These are phyloP conservation scores for Alfaro cultratus DNA, from an alignment of 2,797 vertebrate species.

Conservation along the genomic window DNA sequence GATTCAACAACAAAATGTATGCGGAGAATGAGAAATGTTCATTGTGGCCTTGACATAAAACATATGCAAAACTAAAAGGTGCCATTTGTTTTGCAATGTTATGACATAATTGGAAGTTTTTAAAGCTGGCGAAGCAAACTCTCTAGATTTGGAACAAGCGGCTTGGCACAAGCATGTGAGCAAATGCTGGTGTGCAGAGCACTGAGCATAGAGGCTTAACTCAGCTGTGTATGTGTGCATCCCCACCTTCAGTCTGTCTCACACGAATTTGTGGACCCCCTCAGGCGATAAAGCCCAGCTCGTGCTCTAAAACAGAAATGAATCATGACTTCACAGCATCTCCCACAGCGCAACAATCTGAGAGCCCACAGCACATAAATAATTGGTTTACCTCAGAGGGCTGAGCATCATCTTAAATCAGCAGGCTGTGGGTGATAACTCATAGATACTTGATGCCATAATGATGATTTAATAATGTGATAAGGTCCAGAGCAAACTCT, in stretches of 20 bases:
- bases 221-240: constrained; percentile 8
- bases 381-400: constrained; percentile 39
- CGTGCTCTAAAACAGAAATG: constrained; percentile 33
- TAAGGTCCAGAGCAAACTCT: neutral
- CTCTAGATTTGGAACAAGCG: constrained; percentile 28
- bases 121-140: constrained; percentile 20
- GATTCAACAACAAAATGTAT: neutral
- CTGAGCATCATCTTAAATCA: constrained; percentile 32
- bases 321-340: constrained; percentile 24
- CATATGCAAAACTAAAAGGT: neutral
- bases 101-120: constrained; percentile 19
- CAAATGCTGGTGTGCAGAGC: constrained; percentile 23
- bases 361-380: constrained; percentile 19
- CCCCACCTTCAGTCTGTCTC: constrained; percentile 22
- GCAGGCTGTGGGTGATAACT: constrained; percentile 27
- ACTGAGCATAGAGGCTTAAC: constrained; percentile 20
- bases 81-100: neutral
- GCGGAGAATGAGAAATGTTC: neutral
- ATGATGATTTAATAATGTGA: neutral
- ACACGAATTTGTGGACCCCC: neutral
- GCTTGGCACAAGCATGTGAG: constrained; percentile 20
- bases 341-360: constrained; percentile 26
- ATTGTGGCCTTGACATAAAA: neutral
- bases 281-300: constrained; percentile 27
- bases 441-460: constrained; percentile 5